A percentile compares a stretch with the other conserved stretches of the same genome.
Evolutionary conservation across 2,113 vertebrate species (phyloP).

Genomic region (Amblyopsis rosae): DNA sequence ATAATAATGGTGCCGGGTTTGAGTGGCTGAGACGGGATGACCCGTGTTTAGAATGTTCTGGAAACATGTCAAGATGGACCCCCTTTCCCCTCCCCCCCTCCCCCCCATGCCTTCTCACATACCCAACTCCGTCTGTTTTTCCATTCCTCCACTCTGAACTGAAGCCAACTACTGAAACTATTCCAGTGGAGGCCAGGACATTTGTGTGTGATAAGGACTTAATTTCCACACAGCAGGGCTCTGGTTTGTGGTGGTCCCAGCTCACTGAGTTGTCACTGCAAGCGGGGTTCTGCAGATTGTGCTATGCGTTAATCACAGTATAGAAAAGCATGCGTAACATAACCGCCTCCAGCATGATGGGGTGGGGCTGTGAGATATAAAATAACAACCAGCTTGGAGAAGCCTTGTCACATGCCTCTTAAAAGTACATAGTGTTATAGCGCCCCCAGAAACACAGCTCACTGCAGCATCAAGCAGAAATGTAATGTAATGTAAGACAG

Average conservation of each 20-base stretch:
- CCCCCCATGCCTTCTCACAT: neutral
- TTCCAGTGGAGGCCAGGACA: conserved; percentile 26
- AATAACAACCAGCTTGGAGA: neutral
- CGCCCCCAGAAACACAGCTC: too few relatives aligned
- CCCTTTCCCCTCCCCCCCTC: neutral
- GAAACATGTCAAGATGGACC: conserved; percentile 24
- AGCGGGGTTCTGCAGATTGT: neutral
- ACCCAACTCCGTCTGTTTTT: too few relatives aligned
- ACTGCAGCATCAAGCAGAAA: too few relatives aligned
- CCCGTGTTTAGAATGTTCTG: conserved; percentile 23
- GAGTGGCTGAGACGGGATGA: conserved; percentile 23
- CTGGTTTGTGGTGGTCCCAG: too few relatives aligned
- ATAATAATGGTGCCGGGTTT: conserved; percentile 20
- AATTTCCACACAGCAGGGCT: too few relatives aligned
- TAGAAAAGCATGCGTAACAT: neutral
- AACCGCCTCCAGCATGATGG: neutral
- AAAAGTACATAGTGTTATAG: too few relatives aligned
- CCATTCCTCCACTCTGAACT: neutral
- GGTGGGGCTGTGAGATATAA: neutral
- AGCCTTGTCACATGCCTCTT: neutral
- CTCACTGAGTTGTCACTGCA: neutral
- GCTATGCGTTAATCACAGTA: conserved; percentile 19
- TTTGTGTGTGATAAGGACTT: neutral
- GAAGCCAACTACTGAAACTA: conserved; percentile 25
- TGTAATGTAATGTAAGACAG: too few relatives aligned